A percentile compares a stretch with the other conserved stretches of the same genome.
These are phyloP conservation scores for Phymatocera aterrima DNA, from an alignment of 2,888 invertebrate genomes.

Conservation along the genomic window DNA sequence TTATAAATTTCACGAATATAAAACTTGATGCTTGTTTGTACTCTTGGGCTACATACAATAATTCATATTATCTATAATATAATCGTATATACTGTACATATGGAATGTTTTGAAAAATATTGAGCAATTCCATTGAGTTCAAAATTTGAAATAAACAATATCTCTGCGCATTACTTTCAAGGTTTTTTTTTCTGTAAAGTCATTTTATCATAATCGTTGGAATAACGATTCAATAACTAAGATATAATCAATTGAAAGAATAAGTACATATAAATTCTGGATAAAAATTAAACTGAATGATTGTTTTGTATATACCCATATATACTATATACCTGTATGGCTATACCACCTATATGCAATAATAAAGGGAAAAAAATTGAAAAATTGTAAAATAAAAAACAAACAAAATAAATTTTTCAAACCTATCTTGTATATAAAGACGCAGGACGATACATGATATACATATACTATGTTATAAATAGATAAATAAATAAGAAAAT, in stretches of 20 bases:
- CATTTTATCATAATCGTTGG: not conserved
- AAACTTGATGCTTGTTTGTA: slow-evolving; percentile 64
- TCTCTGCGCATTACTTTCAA: no score
- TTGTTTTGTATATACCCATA: slow-evolving; percentile 21
- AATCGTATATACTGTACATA: no score
- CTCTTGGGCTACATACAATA: slow-evolving; percentile 53
- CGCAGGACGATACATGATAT: slow-evolving; percentile 8
- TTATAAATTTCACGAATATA: slow-evolving; percentile 54
- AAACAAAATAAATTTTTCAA: no score
- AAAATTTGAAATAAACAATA: no score
- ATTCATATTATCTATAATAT: no score
- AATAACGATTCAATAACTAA: not conserved
- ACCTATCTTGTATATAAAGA: slow-evolving; percentile 17
- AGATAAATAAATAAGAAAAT: not conserved
- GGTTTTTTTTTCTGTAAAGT: not conserved
- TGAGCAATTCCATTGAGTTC: no score
- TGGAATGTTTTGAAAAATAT: no score
- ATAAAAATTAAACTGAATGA: slow-evolving; percentile 1
- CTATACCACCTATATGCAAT: no score
- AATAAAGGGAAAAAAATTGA: not conserved
- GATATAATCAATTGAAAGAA: no score
- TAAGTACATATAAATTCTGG: not conserved
- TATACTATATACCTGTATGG: no score
- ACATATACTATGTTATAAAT: slow-evolving; percentile 35
- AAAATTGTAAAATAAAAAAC: not conserved